Percentiles rank a stretch among this genome's conserved stretches.
Conservation (phyloP, 2,888 invertebrate species). For the Parnassius mnemosyne region DNA sequence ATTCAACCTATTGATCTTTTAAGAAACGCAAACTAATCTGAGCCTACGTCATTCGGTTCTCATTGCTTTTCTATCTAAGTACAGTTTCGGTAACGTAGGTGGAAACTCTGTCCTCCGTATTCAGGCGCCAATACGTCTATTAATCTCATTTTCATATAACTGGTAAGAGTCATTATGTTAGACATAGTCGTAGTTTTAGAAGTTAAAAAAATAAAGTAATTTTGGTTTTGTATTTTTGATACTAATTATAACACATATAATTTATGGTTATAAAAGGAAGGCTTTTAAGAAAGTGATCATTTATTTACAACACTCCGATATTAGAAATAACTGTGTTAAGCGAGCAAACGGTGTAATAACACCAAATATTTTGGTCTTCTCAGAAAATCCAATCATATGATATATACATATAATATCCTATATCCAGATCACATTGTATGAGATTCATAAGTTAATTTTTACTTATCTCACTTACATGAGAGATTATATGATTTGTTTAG, state of each 20-base stretch:
- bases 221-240: too few relatives aligned
- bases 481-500: too few relatives aligned
- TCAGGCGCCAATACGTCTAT: not conserved
- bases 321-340: conserved; percentile 17
- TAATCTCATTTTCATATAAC: not conserved
- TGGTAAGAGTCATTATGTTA: too few relatives aligned
- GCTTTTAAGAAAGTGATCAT: not conserved
- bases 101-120: conserved; percentile 5
- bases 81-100: not conserved
- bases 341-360: conserved; percentile 14
- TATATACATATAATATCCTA: too few relatives aligned
- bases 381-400: too few relatives aligned
- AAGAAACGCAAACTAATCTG: conserved; percentile 21
- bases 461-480: too few relatives aligned
- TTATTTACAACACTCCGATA: conserved; percentile 20
- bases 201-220: too few relatives aligned
- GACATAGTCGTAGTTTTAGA: too few relatives aligned
- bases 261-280: too few relatives aligned
- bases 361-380: not conserved
- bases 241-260: too few relatives aligned
- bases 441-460: too few relatives aligned
- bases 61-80: conserved; percentile 8
- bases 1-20: conserved; percentile 21
- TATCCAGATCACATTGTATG: too few relatives aligned
- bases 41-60: conserved; percentile 19